A percentile compares a stretch with the other conserved stretches of the same genome.
These are phyloP conservation scores for Xiphydria camelus DNA, from an alignment of 2,888 invertebrate species.

Conservation along the genomic window DNA sequence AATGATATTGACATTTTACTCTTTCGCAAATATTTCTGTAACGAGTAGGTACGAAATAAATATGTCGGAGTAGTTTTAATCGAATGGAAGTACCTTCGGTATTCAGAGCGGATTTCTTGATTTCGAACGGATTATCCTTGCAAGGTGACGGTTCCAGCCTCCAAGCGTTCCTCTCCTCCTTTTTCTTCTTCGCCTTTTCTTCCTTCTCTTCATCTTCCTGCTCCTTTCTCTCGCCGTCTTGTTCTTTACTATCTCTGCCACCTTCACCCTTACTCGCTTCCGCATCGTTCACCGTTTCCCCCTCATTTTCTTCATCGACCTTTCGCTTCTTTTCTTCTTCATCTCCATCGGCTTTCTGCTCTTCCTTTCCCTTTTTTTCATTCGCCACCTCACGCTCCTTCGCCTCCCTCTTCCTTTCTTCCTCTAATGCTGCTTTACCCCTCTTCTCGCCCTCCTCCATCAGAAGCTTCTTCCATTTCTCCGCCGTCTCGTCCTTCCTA, in stretches of 20 bases:
- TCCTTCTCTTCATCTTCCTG: constrained; percentile 8
- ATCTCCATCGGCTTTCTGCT: background rate
- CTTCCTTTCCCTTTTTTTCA: constrained; percentile 7
- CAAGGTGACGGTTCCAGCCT: constrained; percentile 32
- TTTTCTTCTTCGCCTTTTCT: constrained; percentile 16
- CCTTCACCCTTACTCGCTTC: constrained; percentile 1
- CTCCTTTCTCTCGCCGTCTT: background rate
- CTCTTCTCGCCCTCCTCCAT: constrained; percentile 25
- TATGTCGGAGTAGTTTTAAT: too few species aligned
- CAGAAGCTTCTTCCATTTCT: constrained; percentile 27
- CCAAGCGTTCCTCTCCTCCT: constrained; percentile 32
- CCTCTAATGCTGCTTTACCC: constrained; percentile 27
- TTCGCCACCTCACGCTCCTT: constrained; percentile 4
- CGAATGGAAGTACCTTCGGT: constrained; percentile 29
- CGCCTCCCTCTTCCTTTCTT: constrained; percentile 13
- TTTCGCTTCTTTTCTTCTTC: constrained; percentile 3
- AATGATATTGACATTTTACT: constrained; percentile 1
- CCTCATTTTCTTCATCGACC: background rate
- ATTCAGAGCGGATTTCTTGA: constrained; percentile 27
- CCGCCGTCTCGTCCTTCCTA: constrained; percentile 26
- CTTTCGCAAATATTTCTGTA: background rate
- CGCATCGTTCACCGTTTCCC: background rate
- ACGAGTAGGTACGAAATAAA: background rate
- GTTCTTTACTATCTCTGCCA: constrained; percentile 1
- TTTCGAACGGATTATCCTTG: constrained; percentile 22